phyloP scores from a whole-genome alignment of 2,797 vertebrate species.

The Channallabes apus region DNA sequence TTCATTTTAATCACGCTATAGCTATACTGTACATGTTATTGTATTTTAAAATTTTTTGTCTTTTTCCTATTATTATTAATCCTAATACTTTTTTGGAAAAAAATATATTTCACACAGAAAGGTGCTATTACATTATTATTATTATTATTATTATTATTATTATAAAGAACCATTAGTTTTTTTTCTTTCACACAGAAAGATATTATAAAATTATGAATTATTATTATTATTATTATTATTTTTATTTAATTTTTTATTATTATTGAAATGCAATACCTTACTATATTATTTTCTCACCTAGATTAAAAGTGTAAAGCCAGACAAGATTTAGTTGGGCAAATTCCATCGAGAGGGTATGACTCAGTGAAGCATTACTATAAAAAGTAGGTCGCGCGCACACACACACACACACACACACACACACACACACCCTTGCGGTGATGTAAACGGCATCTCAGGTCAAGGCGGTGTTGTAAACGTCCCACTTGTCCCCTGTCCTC shows the following conservation, averaged over 20 bases:
- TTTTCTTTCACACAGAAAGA: not conserved
- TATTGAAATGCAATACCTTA: not conserved
- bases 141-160: not conserved
- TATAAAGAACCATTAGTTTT: not conserved
- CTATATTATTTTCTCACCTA: not conserved
- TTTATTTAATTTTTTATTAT: too few relatives aligned
- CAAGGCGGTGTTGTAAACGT: slow-evolving; percentile 33
- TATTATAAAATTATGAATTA: not conserved
- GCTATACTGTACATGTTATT: too few relatives aligned
- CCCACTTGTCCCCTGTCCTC: not conserved
- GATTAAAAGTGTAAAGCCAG: not conserved
- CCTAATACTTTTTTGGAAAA: too few relatives aligned
- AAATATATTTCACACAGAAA: too few relatives aligned
- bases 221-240: not conserved
- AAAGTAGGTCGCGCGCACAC: slow-evolving; percentile 23
- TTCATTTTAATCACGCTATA: too few relatives aligned
- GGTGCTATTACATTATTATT: not conserved
- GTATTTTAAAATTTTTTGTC: too few relatives aligned
- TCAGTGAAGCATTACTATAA: slow-evolving; percentile 34
- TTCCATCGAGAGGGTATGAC: slow-evolving; percentile 11
- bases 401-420: slow-evolving; percentile 23
- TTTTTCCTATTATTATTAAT: too few relatives aligned
- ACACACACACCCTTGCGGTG: slow-evolving; percentile 17
- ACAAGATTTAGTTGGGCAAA: not conserved
- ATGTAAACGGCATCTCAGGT: slow-evolving; percentile 41